phyloP scores from a whole-genome alignment of 2,797 vertebrate species.

The Masticophis lateralis region DNA sequence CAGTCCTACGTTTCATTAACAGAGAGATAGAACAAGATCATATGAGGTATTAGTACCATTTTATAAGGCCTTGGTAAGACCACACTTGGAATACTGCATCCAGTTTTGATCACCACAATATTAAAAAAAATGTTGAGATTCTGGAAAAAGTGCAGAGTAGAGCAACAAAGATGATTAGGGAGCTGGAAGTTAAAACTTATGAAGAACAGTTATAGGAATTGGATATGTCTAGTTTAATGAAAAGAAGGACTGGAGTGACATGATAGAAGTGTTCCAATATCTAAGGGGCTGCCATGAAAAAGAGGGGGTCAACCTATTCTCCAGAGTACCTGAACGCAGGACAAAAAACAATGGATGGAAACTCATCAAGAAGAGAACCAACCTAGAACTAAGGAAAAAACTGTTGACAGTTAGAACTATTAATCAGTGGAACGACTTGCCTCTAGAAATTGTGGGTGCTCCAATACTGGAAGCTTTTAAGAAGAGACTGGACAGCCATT shows the following conservation, averaged over 20 bases:
- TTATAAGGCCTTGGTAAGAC: neutral
- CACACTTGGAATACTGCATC: neutral
- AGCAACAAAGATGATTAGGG: neutral
- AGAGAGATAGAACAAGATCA: neutral
- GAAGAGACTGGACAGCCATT: neutral
- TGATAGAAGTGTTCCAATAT: neutral
- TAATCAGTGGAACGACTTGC: neutral
- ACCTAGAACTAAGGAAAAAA: neutral
- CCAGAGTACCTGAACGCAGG: neutral
- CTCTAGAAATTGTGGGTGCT: neutral
- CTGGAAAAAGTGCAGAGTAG: neutral
- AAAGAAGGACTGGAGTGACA: neutral
- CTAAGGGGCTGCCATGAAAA: neutral
- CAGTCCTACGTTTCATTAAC: neutral
- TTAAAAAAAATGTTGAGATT: neutral
- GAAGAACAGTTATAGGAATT: neutral
- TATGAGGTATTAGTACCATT: neutral
- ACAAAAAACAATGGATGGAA: neutral
- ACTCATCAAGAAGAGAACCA: neutral
- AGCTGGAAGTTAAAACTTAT: neutral
- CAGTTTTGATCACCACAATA: neutral
- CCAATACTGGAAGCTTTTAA: neutral
- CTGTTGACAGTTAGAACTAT: neutral
- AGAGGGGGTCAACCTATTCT: neutral
- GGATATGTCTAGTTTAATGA: neutral